Percentiles rank a stretch among this genome's conserved stretches.
These are phyloP conservation scores for Neodiprion fabricii DNA, from an alignment of 1,140 invertebrate species.

Conservation along the genomic window DNA sequence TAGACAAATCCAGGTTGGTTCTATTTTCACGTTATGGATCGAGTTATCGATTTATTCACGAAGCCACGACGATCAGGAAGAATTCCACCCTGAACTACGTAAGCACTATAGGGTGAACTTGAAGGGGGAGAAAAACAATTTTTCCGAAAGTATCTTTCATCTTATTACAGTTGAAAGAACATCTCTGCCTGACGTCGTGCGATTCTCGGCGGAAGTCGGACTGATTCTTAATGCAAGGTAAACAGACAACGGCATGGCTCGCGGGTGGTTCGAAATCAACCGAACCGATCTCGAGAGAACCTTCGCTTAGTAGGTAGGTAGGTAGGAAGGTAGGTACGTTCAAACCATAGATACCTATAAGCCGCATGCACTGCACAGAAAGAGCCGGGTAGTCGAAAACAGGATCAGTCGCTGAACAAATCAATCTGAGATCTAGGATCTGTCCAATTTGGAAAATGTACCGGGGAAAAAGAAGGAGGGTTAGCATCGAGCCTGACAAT, in stretches of 20 bases:
- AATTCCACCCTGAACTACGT: no score
- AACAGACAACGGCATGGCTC: constrained; percentile 28
- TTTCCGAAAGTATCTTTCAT: background rate
- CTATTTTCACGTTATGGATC: no score
- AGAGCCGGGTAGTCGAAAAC: background rate
- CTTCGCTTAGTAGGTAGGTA: no score
- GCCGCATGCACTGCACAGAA: constrained; percentile 15
- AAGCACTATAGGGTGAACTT: background rate
- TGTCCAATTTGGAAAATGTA: constrained; percentile 37
- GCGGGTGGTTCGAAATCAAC: constrained; percentile 33
- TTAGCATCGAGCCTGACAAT: constrained; percentile 12
- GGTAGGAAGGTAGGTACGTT: no score
- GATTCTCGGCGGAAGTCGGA: constrained; percentile 27
- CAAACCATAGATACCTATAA: background rate
- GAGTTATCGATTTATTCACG: no score
- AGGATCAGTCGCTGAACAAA: constrained; percentile 28
- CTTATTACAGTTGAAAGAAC: constrained; percentile 3
- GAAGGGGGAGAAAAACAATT: background rate
- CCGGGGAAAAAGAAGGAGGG: constrained; percentile 28
- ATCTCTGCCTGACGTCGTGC: background rate
- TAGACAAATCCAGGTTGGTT: no score
- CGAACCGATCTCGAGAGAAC: constrained; percentile 30
- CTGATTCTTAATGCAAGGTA: constrained; percentile 40
- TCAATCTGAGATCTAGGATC: constrained; percentile 36
- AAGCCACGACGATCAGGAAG: no score